phyloP scores from a whole-genome alignment of 53 echinoderm and acorn worm species.

The Holothuria scabra region DNA sequence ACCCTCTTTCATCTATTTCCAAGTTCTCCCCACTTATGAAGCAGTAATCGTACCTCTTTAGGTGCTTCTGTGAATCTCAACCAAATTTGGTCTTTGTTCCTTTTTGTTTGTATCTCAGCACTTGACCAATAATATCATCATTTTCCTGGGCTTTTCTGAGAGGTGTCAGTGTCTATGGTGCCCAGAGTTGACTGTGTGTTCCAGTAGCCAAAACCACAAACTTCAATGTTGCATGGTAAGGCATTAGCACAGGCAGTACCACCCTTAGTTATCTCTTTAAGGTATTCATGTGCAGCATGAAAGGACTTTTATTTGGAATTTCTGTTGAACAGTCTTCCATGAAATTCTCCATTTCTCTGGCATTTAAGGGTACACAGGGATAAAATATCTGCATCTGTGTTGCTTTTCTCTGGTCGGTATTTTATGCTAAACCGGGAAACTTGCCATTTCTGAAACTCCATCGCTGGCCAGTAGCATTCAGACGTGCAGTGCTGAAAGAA shows the following conservation, averaged over 20 bases:
- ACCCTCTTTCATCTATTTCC: too few relatives aligned
- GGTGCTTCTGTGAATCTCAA: too few relatives aligned
- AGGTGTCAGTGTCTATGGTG: background rate
- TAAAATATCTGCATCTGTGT: too few relatives aligned
- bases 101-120: background rate
- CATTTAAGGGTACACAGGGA: too few relatives aligned
- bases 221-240: background rate
- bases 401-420: conserved; percentile 56
- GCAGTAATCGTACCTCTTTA: too few relatives aligned
- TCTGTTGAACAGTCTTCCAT: too few relatives aligned
- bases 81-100: too few relatives aligned
- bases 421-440: conserved; percentile 64
- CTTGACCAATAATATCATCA: conserved; percentile 38
- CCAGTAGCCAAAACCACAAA: background rate
- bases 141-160: conserved; percentile 29
- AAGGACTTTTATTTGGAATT: too few relatives aligned
- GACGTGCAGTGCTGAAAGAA: too few relatives aligned
- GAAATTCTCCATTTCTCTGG: too few relatives aligned
- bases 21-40: too few relatives aligned
- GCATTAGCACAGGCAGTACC: conserved; percentile 22
- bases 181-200: conserved; percentile 4
- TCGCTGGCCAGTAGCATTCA: conserved; percentile 60
- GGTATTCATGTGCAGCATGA: conserved; percentile 12
- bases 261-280: background rate
- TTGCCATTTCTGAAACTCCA: conserved; percentile 67